Evolutionary conservation across 2,113 vertebrate genomes (phyloP), one percentile per base, ranked within the genome.

Genomic region (Boulengeromyrus knoepffleri): DNA sequence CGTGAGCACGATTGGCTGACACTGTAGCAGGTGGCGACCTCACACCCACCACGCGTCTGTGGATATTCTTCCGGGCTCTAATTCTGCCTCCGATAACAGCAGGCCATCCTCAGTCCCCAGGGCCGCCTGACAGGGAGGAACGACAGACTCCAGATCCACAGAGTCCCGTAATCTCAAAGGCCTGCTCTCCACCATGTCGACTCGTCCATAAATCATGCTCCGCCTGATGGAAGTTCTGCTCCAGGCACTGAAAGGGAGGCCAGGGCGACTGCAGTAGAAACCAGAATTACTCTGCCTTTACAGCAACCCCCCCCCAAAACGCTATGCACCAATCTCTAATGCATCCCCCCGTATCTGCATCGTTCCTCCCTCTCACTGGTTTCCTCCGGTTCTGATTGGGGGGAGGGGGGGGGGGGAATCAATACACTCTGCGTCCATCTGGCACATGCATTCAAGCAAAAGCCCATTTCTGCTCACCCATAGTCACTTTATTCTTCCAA

Each of bases 401-500:
- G 36, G 36, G 36, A 0, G 36, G 31, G 31, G 31, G 31, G 31
- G 31, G 31, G 19, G 27, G 42, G 45, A 53, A 66, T 70, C 87
- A 66, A 88, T 62, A 88, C 13, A 36, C 36, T 53, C 47, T 36
- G 49, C 3, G 7, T 13, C 85, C 85, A 88, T 88, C n/a, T 74
- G 62, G 36, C 53, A 88, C n/a, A 47, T 5, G 70, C 27, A 77
- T 83, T 50, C 27, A 24, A 45, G 13, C 5, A 50, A 80, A 89
- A 52, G n/a, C 17, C 27, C 1, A 8, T 52, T 52, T 80, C 15
- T 21, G 47, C 7, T 39, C 66, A 46, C 19, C 50, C 80, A 46
- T 66, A 36, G 49, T 49, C 13, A 27, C n/a, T 85, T 85, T 85
- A 89, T 89, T 89, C n/a, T 62, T 80, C 49, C 10, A 83, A 88